Evolutionary conservation across 2,888 invertebrate genomes (phyloP).

Genomic region (Euzetes globulus): DNA sequence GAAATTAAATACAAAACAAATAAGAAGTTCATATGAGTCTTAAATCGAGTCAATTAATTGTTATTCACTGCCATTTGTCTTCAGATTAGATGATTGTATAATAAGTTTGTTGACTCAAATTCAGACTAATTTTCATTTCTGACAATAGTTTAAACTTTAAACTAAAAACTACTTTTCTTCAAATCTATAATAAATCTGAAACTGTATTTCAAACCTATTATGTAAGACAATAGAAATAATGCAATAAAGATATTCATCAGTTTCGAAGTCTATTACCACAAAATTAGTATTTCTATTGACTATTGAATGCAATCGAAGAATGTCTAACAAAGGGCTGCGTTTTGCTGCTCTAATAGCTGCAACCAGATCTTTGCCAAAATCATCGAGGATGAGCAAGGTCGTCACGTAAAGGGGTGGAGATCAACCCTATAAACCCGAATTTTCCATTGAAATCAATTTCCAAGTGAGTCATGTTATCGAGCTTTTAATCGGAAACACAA

Average conservation of each 20-base stretch:
- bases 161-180: no score
- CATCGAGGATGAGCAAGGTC: background rate
- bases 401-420: no score
- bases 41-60: no score
- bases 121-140: background rate
- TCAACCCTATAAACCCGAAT: no score
- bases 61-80: no score
- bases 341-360: constrained; percentile 21
- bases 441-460: no score
- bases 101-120: no score
- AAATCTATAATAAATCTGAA: background rate
- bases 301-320: background rate
- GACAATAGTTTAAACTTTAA: background rate
- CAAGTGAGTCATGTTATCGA: no score
- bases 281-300: background rate
- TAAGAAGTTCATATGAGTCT: background rate
- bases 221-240: background rate
- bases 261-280: background rate
- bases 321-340: constrained; percentile 4
- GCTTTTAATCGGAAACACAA: no score
- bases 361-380: background rate
- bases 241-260: background rate
- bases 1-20: background rate
- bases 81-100: no score
- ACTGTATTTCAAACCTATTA: background rate